Conservation (phyloP, 1,140 invertebrate species). For the Asobara japonica region DNA sequence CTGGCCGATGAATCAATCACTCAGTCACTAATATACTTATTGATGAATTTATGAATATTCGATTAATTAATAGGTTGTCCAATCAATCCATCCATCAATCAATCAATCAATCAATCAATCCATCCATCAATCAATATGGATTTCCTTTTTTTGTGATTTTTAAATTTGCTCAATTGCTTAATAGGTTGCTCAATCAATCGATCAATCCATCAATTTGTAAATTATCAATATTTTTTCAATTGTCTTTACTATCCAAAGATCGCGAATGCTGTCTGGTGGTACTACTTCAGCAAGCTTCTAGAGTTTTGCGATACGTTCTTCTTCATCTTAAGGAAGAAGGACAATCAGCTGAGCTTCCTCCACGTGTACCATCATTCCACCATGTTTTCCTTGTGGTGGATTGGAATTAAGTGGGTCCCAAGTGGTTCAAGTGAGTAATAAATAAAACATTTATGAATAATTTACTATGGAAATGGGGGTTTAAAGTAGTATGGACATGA, state of each 20-base stretch:
- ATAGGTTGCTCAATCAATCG: too few relatives aligned
- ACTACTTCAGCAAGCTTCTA: conserved; percentile 93
- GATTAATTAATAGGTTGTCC: too few relatives aligned
- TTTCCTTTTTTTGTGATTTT: too few relatives aligned
- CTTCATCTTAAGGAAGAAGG: conserved; percentile 89
- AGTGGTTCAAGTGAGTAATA: conserved; percentile 86
- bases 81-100: too few relatives aligned
- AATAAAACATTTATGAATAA: background rate
- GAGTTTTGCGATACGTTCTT: conserved; percentile 95
- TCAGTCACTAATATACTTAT: too few relatives aligned
- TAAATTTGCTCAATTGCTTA: conserved; percentile 5
- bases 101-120: too few relatives aligned
- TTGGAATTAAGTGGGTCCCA: conserved; percentile 95
- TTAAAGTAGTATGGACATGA: too few relatives aligned
- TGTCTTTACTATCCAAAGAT: conserved; percentile 72
- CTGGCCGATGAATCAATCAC: too few relatives aligned
- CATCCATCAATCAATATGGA: too few relatives aligned
- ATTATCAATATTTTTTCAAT: too few relatives aligned
- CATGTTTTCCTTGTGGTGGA: conserved; percentile 95
- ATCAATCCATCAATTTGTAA: conserved; percentile 4
- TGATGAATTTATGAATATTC: too few relatives aligned
- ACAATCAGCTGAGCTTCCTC: conserved; percentile 87
- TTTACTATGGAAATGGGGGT: too few relatives aligned
- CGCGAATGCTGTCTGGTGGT: conserved; percentile 95
- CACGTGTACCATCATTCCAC: conserved; percentile 94